Evolutionary conservation across 1,140 invertebrate species (phyloP), one percentile per base, ranked within the genome.

Genomic region (Apis cerana): DNA sequence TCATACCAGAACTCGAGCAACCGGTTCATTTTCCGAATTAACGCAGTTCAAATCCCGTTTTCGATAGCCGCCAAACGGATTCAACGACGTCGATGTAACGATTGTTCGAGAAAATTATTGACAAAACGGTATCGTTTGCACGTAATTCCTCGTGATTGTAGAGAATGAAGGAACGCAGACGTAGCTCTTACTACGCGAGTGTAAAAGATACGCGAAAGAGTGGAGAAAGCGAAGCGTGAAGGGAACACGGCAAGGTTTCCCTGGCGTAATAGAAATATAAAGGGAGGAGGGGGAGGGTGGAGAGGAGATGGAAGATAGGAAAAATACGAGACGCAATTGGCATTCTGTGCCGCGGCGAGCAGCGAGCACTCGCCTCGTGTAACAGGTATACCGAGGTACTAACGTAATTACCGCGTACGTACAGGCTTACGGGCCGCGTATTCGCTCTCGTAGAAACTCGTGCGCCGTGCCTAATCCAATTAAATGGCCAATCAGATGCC

Each of bases 401-500:
- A 43, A 81, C 78, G 80, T 90, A 90, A 90, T 90, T 90, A 84
- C 80, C 81, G 62, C 82, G 70, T 81, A 82, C 74, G 50, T 82
- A 75, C 65, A 62, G 27, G 58, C 50, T n/a, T 3, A 4, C 33
- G 17, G 76, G 58, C 74, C 79, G 72, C 71, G 74, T 82, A 76
- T 84, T 79, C 83, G 74, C 75, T 85, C 88, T 85, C 87, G 85
- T 85, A 88, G 88, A 88, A 80, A 88, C 79, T 33, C 83, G 83
- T 79, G 80, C 82, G 80, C 85, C 74, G 85, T 86, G 72, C 70
- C 87, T 90, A 91, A 92, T 91, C 88, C 89, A 93, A 93, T 92
- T 92, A 92, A 92, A 92, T 89, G 85, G 86, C 86, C 88, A 87
- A 91, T 90, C 89, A 85, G 91, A 90, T 92, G 87, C 81, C 85